A percentile compares a stretch with the other conserved stretches of the same genome.
phyloP scores from a whole-genome alignment of 2,797 vertebrate species.

The Hydrocynus forskahlii region DNA sequence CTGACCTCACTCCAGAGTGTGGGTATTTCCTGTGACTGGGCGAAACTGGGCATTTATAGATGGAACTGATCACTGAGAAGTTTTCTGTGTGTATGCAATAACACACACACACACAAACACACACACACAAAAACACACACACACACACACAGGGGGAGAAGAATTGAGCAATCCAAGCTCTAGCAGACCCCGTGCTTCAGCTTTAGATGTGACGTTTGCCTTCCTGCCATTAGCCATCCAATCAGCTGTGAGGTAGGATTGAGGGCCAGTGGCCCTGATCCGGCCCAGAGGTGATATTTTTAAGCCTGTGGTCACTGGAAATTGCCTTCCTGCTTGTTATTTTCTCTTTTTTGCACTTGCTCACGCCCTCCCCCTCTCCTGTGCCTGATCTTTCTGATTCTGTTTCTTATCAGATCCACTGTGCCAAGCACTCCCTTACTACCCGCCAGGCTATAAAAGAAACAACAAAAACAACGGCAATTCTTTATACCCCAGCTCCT shows the following conservation, averaged over 20 bases:
- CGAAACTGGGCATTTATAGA: neutral
- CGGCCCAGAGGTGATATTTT: slow-evolving; percentile 29
- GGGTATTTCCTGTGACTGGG: neutral
- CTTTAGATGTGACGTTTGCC: slow-evolving; percentile 3
- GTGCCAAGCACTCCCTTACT: neutral
- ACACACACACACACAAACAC: neutral
- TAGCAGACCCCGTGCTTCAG: neutral
- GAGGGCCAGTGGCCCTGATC: slow-evolving; percentile 1
- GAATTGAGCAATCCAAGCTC: neutral
- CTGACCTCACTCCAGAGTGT: neutral
- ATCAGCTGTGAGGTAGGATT: slow-evolving; percentile 26
- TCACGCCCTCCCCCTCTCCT: neutral
- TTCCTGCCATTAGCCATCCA: slow-evolving; percentile 24
- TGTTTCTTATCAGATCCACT: slow-evolving; percentile 28
- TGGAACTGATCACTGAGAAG: slow-evolving; percentile 22
- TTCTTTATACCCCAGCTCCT: neutral
- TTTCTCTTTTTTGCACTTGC: slow-evolving; percentile 1
- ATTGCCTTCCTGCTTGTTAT: slow-evolving; percentile 32
- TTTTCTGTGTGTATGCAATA: neutral
- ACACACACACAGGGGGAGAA: neutral
- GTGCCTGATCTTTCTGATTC: slow-evolving; percentile 20
- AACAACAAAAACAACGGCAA: neutral
- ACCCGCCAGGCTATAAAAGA: neutral
- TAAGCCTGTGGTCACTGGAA: slow-evolving; percentile 20
- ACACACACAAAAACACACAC: neutral